These are phyloP conservation scores for Colletes latitarsis DNA, from an alignment of 1,140 invertebrate species.

Conservation along the genomic window DNA sequence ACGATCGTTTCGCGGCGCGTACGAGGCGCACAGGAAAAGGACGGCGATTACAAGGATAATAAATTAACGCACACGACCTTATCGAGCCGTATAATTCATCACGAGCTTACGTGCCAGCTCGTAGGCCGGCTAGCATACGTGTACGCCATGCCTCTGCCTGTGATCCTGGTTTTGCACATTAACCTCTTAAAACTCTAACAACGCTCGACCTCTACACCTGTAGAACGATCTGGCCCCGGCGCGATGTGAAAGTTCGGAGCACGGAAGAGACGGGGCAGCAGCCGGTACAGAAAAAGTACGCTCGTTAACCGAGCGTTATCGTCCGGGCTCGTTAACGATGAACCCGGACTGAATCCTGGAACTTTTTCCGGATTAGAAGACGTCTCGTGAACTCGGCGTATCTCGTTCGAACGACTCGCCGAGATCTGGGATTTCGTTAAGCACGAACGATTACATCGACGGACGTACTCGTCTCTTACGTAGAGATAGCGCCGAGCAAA, in stretches of 20 bases:
- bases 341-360: constrained; percentile 17
- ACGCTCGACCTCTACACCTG: constrained; percentile 64
- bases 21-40: constrained; percentile 30
- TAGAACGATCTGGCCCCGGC: constrained; percentile 41
- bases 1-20: not conserved
- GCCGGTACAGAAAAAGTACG: constrained; percentile 33
- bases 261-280: not conserved
- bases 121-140: constrained; percentile 39
- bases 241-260: constrained; percentile 66
- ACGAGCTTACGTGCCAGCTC: constrained; percentile 68
- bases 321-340: constrained; percentile 42
- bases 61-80: constrained; percentile 76
- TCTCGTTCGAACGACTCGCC: not conserved
- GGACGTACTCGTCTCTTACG: constrained; percentile 6
- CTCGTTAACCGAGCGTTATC: constrained; percentile 54
- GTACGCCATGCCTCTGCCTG: constrained; percentile 6
- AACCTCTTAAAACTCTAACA: constrained; percentile 72
- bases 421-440: constrained; percentile 26
- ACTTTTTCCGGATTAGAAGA: constrained; percentile 21
- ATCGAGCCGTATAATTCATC: constrained; percentile 76
- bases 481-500: not conserved
- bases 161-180: constrained; percentile 66
- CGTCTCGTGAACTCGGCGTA: not conserved
- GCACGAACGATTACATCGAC: constrained; percentile 18
- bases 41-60: constrained; percentile 72